Base-by-base conservation (phyloP, 35 echinoderm and acorn worm species). In the Lytechinus variegatus region DNA sequence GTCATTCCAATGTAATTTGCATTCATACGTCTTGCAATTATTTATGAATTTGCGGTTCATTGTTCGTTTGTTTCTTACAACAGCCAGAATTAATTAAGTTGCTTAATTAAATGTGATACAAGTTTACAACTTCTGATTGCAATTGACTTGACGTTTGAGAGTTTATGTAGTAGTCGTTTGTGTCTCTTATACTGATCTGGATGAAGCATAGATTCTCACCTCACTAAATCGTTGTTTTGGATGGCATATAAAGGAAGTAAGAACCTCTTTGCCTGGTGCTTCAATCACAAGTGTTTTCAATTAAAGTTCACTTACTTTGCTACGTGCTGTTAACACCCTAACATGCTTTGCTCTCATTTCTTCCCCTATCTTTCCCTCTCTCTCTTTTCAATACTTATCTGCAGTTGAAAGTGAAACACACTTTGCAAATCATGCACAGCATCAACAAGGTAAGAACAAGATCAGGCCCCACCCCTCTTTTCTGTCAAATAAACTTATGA, bases 341-440 rank as follows among this genome's bases (percentile, higher is more conserved):
- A 24, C 19, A 79, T 79, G 66, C 66, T 79, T 79, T 79, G 66
- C 29, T 90, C 29, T 90, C 33, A 44, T 44, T 44, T 44, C 33
- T 44, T 44, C 0, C 2, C 33, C 33, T 44, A 44, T 44, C 33
- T 44, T 2, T 53, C 9, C 27, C 88, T 90, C 52, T 88, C 87
- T 88, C 87, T 90, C 6, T 90, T 28, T 27, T 90, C 27, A 9
- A 24, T 24, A 19, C 66, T 6, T 24, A 16, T 79, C 16, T 57
- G 4, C 92, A 93, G 92, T 93, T 57, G 92, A 93, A 93, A 93
- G 54, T 57, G 92, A 93, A 57, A 93, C 92, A 28, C 92, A 93
- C 9, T 57, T 93, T 57, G 52, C 53, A 57, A 93, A 57, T 28
- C 52, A 54, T 57, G 92, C 52, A 27, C 92, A 93, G 92, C 92